A percentile compares a stretch with the other conserved stretches of the same genome.
These are phyloP conservation scores for Pomatostomus ruficeps DNA, from an alignment of 2,113 vertebrate genomes.

Conservation along the genomic window DNA sequence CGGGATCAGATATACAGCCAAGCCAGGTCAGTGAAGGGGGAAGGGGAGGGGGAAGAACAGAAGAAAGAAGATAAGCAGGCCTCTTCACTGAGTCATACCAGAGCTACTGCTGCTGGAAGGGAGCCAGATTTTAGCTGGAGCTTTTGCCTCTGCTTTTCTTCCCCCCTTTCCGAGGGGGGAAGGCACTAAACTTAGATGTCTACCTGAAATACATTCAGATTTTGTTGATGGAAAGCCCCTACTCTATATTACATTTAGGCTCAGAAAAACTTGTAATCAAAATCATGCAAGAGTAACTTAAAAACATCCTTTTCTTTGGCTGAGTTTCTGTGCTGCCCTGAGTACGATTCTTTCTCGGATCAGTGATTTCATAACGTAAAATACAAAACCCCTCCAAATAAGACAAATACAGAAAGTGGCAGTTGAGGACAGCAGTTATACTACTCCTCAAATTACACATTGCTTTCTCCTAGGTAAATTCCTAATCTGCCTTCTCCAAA, in stretches of 20 bases:
- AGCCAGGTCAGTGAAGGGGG: neutral
- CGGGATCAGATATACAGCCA: neutral
- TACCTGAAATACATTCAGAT: neutral
- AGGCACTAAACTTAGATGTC: neutral
- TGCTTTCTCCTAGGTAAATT: neutral
- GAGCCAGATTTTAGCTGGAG: neutral
- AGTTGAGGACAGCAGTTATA: neutral
- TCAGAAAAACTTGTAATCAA: neutral
- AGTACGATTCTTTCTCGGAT: neutral
- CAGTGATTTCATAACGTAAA: neutral
- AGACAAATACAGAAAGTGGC: neutral
- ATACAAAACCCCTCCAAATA: neutral
- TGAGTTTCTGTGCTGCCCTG: neutral
- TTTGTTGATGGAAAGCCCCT: neutral
- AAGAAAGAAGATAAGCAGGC: constrained; percentile 36
- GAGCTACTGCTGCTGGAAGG: constrained; percentile 51
- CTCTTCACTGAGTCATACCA: constrained; percentile 49
- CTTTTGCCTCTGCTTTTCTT: neutral
- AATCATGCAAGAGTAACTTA: neutral
- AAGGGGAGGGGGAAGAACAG: constrained; percentile 14
- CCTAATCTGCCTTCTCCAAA: neutral
- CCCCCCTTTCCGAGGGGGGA: neutral
- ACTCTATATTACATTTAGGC: neutral
- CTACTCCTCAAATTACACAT: neutral
- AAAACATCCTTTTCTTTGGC: neutral